Conservation (phyloP, 2,888 invertebrate genomes). For the Dromius quadrimaculatus region DNA sequence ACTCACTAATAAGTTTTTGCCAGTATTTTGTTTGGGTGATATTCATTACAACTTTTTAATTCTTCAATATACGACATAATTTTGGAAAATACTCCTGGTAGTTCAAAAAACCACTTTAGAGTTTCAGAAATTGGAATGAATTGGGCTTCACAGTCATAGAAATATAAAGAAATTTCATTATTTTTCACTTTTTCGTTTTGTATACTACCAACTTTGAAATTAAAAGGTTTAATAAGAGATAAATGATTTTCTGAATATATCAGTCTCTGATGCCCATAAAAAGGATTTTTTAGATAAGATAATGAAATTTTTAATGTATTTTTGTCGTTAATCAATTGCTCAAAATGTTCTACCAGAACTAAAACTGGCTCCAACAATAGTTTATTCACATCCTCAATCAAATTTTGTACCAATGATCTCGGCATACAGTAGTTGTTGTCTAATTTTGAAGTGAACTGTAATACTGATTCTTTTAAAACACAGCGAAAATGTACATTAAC, state of each 20-base stretch:
- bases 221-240: conserved; percentile 32
- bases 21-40: conserved; percentile 50
- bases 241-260: conserved; percentile 28
- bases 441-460: conserved; percentile 42
- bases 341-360: neutral
- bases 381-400: conserved; percentile 45
- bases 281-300: neutral
- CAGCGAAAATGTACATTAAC: conserved; percentile 15
- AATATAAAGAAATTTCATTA: neutral
- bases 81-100: conserved; percentile 31
- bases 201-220: conserved; percentile 28
- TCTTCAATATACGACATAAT: conserved; percentile 35
- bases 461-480: conserved; percentile 27
- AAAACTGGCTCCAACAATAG: conserved; percentile 7
- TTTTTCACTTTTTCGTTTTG: conserved; percentile 11
- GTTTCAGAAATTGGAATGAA: conserved; percentile 37
- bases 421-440: conserved; percentile 38
- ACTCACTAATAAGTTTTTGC: conserved; percentile 36
- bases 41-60: conserved; percentile 42
- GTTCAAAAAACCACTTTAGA: conserved; percentile 41
- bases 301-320: neutral
- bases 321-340: neutral
- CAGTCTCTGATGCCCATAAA: conserved; percentile 8
- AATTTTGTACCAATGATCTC: conserved; percentile 45
- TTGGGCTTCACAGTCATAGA: conserved; percentile 37